Evolutionary conservation across 2,797 vertebrate species (phyloP), one percentile per base, ranked within the genome.

Genomic region (Eospalax fontanierii): DNA sequence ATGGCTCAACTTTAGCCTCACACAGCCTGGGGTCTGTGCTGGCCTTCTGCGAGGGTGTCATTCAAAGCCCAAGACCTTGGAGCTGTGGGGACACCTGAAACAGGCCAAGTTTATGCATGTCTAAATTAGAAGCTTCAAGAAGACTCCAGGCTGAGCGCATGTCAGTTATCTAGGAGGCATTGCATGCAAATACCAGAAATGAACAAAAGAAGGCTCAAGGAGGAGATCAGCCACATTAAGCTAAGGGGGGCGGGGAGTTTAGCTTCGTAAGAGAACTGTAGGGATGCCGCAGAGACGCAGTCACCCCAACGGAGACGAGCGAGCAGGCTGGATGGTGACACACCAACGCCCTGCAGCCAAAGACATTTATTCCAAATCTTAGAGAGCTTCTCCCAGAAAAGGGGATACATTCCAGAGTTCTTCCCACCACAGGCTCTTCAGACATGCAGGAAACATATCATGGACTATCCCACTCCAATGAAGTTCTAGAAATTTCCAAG

Each of bases 11-110:
- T 28, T 57, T 74, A 43, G 14, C 28, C 8, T 59, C 1, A 4
- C 28, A 1, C 11, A 35, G 16, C 38, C 54, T 24, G 4, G 10
- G 40, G 3, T 59, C 16, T 4, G 38, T 0, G 1, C 0, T 46
- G 84, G 65, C n/a, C 63, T 57, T 65, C 28, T 63, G 4, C 57
- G n/a, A 95, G 46, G 40, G 24, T 15, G 6, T 4, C 0, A 1
- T 35, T 63, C n/a, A 80, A 66, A 94, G n/a, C 65, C 78, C 28
- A 38, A 76, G 81, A 66, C 35, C 0, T 10, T 50, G 14, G 65
- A 50, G 40, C 65, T 9, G 11, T 8, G 2, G 63, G 28, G 28
- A 71, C 65, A 21, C 21, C 2, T 16, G 71, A 81, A 22, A 82
- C 22, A 24, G 35, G 12, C 1, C 16, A 40, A n/a, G 30, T 63